Conservation (phyloP, 1,140 invertebrate species). For the Chlorops oryzae region DNA sequence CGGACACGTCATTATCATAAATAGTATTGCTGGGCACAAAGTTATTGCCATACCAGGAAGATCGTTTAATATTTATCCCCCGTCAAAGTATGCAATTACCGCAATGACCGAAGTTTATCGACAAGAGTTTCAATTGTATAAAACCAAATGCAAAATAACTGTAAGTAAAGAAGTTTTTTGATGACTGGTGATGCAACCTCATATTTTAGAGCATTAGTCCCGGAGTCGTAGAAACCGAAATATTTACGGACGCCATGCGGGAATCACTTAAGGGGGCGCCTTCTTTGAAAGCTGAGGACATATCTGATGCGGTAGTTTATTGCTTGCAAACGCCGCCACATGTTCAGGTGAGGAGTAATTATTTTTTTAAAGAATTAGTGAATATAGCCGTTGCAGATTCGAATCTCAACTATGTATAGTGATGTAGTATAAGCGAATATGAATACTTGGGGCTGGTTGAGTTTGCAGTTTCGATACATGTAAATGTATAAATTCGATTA, state of each 20-base stretch:
- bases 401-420: no score
- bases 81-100: conserved; percentile 64
- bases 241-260: conserved; percentile 34
- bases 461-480: no score
- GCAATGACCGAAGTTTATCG: conserved; percentile 59
- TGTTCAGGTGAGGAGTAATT: conserved; percentile 53
- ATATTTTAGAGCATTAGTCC: conserved; percentile 55
- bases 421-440: no score
- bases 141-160: conserved; percentile 61
- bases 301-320: conserved; percentile 55
- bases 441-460: no score
- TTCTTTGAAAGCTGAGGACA: conserved; percentile 46
- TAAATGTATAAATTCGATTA: no score
- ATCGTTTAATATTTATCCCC: conserved; percentile 55
- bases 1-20: conserved; percentile 54
- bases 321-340: conserved; percentile 53
- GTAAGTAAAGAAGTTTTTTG: conserved; percentile 49
- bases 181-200: neutral
- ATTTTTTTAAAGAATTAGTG: neutral
- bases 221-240: conserved; percentile 53
- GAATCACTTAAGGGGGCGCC: neutral
- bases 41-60: no score
- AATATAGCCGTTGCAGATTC: conserved; percentile 28
- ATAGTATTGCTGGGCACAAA: conserved; percentile 16
- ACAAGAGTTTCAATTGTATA: conserved; percentile 56